A percentile compares a stretch with the other conserved stretches of the same genome.
Evolutionary conservation across 2,888 invertebrate species (phyloP).

Genomic region (Orgyia antiqua): DNA sequence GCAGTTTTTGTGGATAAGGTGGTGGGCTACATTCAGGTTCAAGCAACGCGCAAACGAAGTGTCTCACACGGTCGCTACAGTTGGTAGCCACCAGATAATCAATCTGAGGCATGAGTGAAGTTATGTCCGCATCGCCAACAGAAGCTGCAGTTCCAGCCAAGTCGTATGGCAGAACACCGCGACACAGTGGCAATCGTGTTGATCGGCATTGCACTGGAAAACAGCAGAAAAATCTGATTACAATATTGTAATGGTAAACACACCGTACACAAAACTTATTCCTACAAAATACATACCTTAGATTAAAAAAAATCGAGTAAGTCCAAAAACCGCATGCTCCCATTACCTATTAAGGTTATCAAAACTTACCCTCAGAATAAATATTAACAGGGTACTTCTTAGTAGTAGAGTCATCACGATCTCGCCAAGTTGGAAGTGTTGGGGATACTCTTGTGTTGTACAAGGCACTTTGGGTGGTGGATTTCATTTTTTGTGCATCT

Average conservation of each 20-base stretch:
- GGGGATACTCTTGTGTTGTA: conserved; percentile 79
- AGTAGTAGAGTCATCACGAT: conserved; percentile 57
- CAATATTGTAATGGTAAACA: not conserved
- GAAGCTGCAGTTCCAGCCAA: conserved; percentile 72
- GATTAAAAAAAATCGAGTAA: too few relatives aligned
- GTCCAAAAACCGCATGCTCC: conserved; percentile 40
- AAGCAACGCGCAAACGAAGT: conserved; percentile 80
- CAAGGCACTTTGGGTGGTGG: conserved; percentile 68
- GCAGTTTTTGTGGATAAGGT: conserved; percentile 76
- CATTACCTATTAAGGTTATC: conserved; percentile 6
- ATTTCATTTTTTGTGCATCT: conserved; percentile 73
- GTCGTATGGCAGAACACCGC: conserved; percentile 83
- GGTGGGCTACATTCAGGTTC: conserved; percentile 83
- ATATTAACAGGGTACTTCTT: conserved; percentile 61
- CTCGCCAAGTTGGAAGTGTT: conserved; percentile 78
- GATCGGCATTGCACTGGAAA: conserved; percentile 72
- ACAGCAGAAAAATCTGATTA: conserved; percentile 1
- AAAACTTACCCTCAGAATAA: conserved; percentile 61
- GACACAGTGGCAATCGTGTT: conserved; percentile 72
- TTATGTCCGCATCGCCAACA: conserved; percentile 53
- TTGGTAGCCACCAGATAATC: conserved; percentile 79
- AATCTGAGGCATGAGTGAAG: conserved; percentile 72
- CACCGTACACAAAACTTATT: conserved; percentile 6
- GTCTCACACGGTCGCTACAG: conserved; percentile 79
- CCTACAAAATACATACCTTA: too few relatives aligned